phyloP scores from a whole-genome alignment of 2,113 vertebrate species.

The Gymnocephalus cernua region DNA sequence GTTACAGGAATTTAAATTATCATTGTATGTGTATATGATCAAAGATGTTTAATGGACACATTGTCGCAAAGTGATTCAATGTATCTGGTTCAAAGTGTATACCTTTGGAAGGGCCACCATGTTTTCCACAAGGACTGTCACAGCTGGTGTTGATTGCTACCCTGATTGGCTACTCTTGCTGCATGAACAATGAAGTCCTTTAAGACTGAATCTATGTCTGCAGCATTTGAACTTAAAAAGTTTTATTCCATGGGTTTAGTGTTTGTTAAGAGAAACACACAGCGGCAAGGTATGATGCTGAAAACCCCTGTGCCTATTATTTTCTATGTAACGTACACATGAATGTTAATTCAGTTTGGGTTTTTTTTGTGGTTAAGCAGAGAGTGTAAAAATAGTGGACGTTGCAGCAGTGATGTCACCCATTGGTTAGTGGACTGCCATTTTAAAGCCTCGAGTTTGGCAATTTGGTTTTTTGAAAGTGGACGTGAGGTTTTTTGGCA shows the following conservation, averaged over 20 bases:
- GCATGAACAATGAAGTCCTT: neutral
- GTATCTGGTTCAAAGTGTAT: neutral
- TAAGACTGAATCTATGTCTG: neutral
- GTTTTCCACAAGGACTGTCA: neutral
- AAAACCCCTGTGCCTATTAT: neutral
- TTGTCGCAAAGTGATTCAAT: neutral
- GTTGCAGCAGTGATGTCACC: too few species aligned
- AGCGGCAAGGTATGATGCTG: neutral
- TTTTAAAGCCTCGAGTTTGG: too few species aligned
- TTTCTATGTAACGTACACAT: neutral
- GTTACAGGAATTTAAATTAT: conserved; percentile 46
- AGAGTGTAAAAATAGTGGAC: too few species aligned
- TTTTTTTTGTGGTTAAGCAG: too few species aligned
- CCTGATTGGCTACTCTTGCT: neutral
- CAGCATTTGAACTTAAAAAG: neutral
- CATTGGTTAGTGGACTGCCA: too few species aligned
- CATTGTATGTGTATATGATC: conserved; percentile 26
- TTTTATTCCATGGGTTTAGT: neutral
- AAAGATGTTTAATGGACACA: conserved; percentile 18
- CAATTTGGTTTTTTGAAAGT: too few species aligned
- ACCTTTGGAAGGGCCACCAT: neutral
- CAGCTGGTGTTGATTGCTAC: neutral
- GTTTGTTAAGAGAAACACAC: neutral
- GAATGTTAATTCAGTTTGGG: too few species aligned
- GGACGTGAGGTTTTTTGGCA: too few species aligned